These are phyloP conservation scores for Mormyrus hasselquistii DNA, from an alignment of 2,797 vertebrate genomes.

Conservation along the genomic window DNA sequence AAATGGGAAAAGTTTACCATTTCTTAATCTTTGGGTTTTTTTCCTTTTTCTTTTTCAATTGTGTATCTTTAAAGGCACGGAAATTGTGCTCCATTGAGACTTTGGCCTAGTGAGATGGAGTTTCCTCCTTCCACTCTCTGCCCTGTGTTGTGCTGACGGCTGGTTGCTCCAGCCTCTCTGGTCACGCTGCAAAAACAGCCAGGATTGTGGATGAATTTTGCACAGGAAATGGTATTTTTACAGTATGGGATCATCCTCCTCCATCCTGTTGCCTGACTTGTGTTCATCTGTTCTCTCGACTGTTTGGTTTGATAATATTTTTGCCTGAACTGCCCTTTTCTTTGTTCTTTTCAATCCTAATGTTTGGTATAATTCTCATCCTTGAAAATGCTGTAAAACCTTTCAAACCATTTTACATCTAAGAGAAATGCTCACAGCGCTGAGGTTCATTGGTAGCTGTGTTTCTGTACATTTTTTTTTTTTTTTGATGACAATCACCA, in stretches of 20 bases:
- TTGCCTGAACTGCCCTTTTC: not conserved
- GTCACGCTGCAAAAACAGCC: not conserved
- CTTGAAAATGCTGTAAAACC: not conserved
- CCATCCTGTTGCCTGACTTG: not conserved
- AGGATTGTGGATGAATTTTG: not conserved
- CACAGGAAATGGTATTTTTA: not conserved
- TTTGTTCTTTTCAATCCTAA: not conserved
- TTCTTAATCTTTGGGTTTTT: not conserved
- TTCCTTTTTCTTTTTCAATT: not conserved
- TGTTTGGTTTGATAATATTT: not conserved
- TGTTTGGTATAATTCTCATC: not conserved
- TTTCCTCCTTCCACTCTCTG: not conserved
- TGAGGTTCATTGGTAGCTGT: not conserved
- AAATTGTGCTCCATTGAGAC: not conserved
- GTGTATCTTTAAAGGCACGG: not conserved
- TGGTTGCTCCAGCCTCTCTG: not conserved
- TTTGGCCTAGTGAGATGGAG: not conserved
- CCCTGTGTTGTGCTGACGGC: not conserved
- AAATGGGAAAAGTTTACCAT: not conserved
- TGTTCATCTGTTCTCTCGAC: not conserved
- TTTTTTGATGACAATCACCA: not conserved
- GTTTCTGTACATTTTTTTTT: not conserved
- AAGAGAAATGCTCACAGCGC: not conserved
- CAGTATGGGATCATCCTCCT: not conserved
- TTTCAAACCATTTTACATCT: not conserved